Percentiles rank a stretch among this genome's conserved stretches.
These are phyloP conservation scores for Halictus rubicundus DNA, from an alignment of 1,140 invertebrate genomes.

Conservation along the genomic window DNA sequence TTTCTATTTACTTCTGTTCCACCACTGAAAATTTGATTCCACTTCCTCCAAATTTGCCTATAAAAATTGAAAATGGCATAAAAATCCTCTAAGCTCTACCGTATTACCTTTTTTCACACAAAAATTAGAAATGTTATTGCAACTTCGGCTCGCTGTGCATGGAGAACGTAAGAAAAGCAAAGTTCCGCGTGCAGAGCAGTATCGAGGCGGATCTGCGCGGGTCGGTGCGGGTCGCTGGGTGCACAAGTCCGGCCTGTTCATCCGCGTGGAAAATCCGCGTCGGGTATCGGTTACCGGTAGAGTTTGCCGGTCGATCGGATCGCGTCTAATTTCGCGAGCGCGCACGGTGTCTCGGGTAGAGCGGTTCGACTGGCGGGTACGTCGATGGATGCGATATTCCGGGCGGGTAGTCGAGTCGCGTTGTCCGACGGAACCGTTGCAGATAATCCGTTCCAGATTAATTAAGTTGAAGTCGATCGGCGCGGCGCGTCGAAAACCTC, in stretches of 20 bases:
- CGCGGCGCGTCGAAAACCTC: not conserved
- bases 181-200: no score
- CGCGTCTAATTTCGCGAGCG: not conserved
- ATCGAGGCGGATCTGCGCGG: no score
- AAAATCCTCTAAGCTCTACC: no score
- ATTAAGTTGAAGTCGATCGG: slow-evolving; percentile 12
- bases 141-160: no score
- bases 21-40: no score
- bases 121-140: no score
- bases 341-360: not conserved
- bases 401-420: not conserved
- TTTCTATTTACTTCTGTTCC: no score
- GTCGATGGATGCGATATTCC: not conserved
- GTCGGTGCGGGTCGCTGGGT: not conserved
- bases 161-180: no score
- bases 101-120: no score
- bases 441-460: slow-evolving; percentile 5
- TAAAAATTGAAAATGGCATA: no score
- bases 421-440: not conserved
- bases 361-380: no score
- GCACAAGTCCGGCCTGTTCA: not conserved
- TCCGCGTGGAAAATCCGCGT: not conserved
- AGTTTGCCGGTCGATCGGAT: not conserved
- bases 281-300: not conserved
- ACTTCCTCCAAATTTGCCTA: no score